Percentiles rank a stretch among this genome's conserved stretches.
Conservation (phyloP, 2,113 vertebrate genomes). For the Cairina moschata region DNA sequence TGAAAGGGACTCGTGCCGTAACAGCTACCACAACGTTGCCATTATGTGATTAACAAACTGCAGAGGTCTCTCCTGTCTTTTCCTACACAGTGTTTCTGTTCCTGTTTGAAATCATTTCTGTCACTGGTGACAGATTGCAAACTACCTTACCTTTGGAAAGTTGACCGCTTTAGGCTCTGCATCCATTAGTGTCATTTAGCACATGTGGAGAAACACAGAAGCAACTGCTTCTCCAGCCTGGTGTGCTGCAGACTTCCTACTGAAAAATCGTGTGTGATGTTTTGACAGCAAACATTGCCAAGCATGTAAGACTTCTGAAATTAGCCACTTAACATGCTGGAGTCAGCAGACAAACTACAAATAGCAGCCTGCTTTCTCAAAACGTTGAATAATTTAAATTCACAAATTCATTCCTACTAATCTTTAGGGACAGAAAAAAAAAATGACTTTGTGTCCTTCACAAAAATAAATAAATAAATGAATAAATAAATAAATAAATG, state of each 20-base stretch:
- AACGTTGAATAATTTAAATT: background rate
- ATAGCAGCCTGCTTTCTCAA: background rate
- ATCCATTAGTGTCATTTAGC: conserved; percentile 14
- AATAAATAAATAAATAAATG: background rate
- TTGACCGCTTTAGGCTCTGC: background rate
- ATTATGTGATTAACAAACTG: conserved; percentile 50
- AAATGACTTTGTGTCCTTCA: background rate
- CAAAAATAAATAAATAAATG: too few relatives aligned
- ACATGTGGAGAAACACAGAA: background rate
- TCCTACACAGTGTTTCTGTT: background rate
- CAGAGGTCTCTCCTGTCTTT: conserved; percentile 22
- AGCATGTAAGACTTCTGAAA: background rate
- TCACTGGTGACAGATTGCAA: conserved; percentile 16
- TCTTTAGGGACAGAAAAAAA: background rate
- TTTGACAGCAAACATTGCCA: background rate
- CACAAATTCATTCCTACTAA: background rate
- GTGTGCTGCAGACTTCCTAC: background rate
- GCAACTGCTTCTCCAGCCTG: background rate
- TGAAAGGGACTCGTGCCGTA: background rate
- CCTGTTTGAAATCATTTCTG: conserved; percentile 16
- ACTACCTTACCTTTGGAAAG: conserved; percentile 1
- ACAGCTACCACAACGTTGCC: background rate
- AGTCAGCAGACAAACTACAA: background rate
- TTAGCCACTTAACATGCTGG: background rate
- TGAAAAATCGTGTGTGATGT: conserved; percentile 18